A percentile compares a stretch with the other conserved stretches of the same genome.
phyloP scores from a whole-genome alignment of 2,797 vertebrate species.

The Gila robusta region DNA sequence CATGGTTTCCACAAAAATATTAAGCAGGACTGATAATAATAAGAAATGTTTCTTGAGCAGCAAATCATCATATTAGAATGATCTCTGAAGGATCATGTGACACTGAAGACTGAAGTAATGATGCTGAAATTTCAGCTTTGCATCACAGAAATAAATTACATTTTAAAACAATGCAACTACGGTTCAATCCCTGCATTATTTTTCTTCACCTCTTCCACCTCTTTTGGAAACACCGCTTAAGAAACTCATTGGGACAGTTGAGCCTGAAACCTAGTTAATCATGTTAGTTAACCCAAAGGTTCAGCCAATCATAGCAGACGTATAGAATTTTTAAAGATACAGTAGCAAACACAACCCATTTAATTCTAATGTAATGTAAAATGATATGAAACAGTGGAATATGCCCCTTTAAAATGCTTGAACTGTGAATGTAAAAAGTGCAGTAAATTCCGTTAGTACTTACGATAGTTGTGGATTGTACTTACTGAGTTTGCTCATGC shows the following conservation, averaged over 20 bases:
- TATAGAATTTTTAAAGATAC: neutral
- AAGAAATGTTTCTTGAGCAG: neutral
- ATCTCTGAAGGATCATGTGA: neutral
- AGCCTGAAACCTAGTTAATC: neutral
- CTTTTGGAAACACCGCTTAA: neutral
- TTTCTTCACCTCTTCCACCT: neutral
- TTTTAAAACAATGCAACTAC: neutral
- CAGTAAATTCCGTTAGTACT: neutral
- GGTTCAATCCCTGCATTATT: neutral
- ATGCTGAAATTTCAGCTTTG: neutral
- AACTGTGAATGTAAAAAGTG: neutral
- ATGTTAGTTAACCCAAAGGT: neutral
- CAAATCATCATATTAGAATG: neutral
- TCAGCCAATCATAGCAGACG: neutral
- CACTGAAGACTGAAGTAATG: neutral
- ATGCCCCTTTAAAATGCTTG: neutral
- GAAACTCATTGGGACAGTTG: neutral
- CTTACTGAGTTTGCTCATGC: slow-evolving; percentile 99
- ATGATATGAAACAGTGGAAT: neutral
- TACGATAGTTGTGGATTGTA: slow-evolving; percentile 53
- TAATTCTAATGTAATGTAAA: neutral
- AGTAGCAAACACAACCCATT: neutral
- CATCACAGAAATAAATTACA: too few species aligned
- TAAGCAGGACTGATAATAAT: neutral
- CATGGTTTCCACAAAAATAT: neutral